Evolutionary conservation across 2,797 vertebrate genomes (phyloP), one percentile per base, ranked within the genome.

Genomic region (Xiphorhynchus erythropygius): DNA sequence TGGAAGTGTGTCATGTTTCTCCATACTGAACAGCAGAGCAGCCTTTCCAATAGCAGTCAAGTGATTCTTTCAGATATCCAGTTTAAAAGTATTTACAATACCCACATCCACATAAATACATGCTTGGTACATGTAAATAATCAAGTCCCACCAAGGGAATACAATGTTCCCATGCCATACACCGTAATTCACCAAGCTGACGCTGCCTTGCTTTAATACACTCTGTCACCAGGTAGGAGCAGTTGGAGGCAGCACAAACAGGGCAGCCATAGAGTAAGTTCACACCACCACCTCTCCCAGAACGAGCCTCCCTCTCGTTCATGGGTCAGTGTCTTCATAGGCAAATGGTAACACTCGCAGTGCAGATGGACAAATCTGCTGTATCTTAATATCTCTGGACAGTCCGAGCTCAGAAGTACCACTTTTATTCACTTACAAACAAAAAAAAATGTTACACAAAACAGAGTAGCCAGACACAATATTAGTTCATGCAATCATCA

Each of bases 201-300:
- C 25, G 1, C 19, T 1, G 13, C 62, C 44, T 10, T 35, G 39
- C 80, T 28, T 5, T 5, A 47, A 25, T 16, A 13, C 68, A 21
- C 3, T 1, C 4, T 5, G 8, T 2, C 2, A 7, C 30, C 68
- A 55, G 39, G 46, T 3, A 18, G 18, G 21, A 33, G 50, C 0
- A 1, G 27, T 6, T 13, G 14, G 7, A 46, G 42, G 47, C 56
- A 28, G 47, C 70, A 9, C 27, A 7, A 28, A 44, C 44, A 19
- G 12, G 4, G 35, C 4, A 62, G 74, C 62, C 7, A 7, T 0
- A 33, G 28, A 5, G 28, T 1, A 7, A 60, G 46, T 25, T 42
- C 60, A 44, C 2, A 21, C 18, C 52, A n/a, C 2, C 46, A 32
- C 13, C 37, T 35, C 5, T 25, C 35, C 79, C 18, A 2, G 7